These are phyloP conservation scores for Esox niger DNA, from an alignment of 2,113 vertebrate genomes.

Conservation along the genomic window DNA sequence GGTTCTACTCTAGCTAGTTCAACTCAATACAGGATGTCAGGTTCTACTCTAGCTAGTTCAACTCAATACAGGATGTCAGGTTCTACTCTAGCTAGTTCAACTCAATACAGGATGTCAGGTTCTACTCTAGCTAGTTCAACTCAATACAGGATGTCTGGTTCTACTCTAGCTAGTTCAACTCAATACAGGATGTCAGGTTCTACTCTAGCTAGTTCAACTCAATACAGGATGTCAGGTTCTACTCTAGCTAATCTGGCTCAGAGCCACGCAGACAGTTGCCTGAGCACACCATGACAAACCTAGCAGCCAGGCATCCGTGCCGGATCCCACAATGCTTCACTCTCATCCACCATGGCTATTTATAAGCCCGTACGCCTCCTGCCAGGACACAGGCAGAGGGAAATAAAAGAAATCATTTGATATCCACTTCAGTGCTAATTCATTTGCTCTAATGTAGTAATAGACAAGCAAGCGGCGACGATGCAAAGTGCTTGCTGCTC, in stretches of 20 bases:
- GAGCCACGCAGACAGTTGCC: background rate
- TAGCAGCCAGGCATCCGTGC: background rate
- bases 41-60: too few relatives aligned
- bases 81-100: too few relatives aligned
- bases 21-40: too few relatives aligned
- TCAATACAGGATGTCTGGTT: too few relatives aligned
- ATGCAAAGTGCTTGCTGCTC: background rate
- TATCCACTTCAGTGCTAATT: background rate
- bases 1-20: too few relatives aligned
- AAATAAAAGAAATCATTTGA: slow-evolving; percentile 1
- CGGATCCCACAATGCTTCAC: background rate
- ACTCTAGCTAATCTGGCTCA: slow-evolving; percentile 8
- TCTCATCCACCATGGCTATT: slow-evolving; percentile 7
- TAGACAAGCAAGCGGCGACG: background rate
- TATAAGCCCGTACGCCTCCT: slow-evolving; percentile 2
- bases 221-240: too few relatives aligned
- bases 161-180: too few relatives aligned
- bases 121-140: too few relatives aligned
- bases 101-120: too few relatives aligned
- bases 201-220: too few relatives aligned
- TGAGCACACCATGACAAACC: slow-evolving; percentile 17
- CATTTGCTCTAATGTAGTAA: background rate
- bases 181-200: too few relatives aligned
- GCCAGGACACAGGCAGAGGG: slow-evolving; percentile 9
- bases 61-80: too few relatives aligned